Conservation (phyloP, 2,888 invertebrate genomes). For the Polylopha cassiicola region DNA sequence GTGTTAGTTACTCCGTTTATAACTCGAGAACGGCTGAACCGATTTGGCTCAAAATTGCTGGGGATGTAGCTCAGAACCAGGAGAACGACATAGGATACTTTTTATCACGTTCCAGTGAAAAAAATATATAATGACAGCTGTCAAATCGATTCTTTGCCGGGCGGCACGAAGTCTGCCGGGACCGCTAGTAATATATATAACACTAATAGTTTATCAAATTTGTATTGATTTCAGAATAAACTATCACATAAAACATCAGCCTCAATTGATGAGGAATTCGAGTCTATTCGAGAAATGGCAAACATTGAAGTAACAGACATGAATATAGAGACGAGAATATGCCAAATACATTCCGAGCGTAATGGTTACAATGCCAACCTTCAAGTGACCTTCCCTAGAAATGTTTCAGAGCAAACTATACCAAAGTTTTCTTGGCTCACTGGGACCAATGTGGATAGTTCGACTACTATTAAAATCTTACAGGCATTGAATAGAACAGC, state of each 20-base stretch:
- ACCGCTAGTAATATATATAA: neutral
- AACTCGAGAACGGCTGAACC: too few relatives aligned
- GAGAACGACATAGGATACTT: too few relatives aligned
- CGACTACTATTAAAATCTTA: slow-evolving; percentile 83
- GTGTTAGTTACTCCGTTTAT: too few relatives aligned
- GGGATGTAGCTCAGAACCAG: too few relatives aligned
- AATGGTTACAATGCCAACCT: slow-evolving; percentile 75
- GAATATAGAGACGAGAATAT: slow-evolving; percentile 77
- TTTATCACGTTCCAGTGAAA: too few relatives aligned
- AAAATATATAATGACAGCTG: too few relatives aligned
- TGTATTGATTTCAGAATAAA: slow-evolving; percentile 45
- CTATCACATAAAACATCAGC: slow-evolving; percentile 50
- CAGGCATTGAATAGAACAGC: slow-evolving; percentile 90
- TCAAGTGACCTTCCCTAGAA: slow-evolving; percentile 78
- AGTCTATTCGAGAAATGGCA: slow-evolving; percentile 71
- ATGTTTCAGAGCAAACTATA: slow-evolving; percentile 64
- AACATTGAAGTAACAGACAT: slow-evolving; percentile 76
- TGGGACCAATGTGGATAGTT: slow-evolving; percentile 81
- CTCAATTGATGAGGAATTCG: slow-evolving; percentile 71
- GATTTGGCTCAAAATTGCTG: too few relatives aligned
- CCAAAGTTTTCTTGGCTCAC: slow-evolving; percentile 72
- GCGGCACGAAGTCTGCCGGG: too few relatives aligned
- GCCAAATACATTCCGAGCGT: slow-evolving; percentile 75
- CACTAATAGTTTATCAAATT: neutral
- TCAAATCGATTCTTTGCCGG: too few relatives aligned